Percentiles rank a stretch among this genome's conserved stretches.
Conservation (phyloP, 2,797 vertebrate genomes). For the Paramormyrops hopkinsi region DNA sequence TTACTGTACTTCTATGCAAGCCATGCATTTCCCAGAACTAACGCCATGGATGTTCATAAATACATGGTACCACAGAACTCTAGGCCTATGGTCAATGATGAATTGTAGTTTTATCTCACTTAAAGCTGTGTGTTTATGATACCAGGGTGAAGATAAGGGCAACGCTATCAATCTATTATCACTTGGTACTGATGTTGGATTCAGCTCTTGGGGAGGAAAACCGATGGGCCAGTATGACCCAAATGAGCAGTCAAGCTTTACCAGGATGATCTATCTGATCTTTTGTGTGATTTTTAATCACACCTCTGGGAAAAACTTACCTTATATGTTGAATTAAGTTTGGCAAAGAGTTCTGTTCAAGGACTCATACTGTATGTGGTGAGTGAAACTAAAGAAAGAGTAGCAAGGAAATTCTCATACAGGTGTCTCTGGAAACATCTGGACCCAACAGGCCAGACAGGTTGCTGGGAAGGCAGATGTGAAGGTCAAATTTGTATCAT, state of each 20-base stretch:
- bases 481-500: neutral
- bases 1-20: neutral
- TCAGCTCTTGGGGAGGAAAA: neutral
- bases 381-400: neutral
- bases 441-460: neutral
- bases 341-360: neutral
- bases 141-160: neutral
- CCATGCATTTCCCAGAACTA: neutral
- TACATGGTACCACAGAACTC: neutral
- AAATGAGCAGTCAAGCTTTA: neutral
- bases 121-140: neutral
- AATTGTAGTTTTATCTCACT: neutral
- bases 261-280: neutral
- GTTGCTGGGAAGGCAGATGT: neutral
- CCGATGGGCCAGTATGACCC: neutral
- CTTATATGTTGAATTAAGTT: neutral
- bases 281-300: neutral
- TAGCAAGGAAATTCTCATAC: neutral
- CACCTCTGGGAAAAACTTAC: neutral
- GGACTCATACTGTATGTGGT: neutral
- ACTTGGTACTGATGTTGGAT: neutral
- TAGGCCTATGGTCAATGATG: neutral
- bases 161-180: neutral
- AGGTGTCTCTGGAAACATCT: neutral
- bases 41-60: neutral